A percentile compares a stretch with the other conserved stretches of the same genome.
Evolutionary conservation across 2,113 vertebrate genomes (phyloP).

Genomic region (Conger conger): DNA sequence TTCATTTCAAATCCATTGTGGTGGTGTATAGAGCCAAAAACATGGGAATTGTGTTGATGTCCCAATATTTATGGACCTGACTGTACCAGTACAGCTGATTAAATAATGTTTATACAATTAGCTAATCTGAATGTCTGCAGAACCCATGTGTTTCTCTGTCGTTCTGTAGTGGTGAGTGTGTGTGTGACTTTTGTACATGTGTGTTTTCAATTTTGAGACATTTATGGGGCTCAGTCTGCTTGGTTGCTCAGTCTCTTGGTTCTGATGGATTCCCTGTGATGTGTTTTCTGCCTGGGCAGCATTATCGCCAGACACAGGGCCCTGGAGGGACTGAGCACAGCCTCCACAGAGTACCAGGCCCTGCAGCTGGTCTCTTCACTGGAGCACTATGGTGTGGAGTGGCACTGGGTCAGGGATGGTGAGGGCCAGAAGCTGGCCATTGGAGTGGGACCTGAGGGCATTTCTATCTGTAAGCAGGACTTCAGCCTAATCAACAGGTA

Average conservation of each 20-base stretch:
- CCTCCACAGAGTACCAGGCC: slow-evolving; percentile 88
- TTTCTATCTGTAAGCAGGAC: slow-evolving; percentile 90
- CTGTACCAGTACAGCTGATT: no score
- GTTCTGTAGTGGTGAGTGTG: not conserved
- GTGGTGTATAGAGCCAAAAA: no score
- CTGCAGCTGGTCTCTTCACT: slow-evolving; percentile 86
- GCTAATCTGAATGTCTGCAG: no score
- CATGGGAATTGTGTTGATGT: no score
- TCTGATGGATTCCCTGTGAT: not conserved
- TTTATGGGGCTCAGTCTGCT: not conserved
- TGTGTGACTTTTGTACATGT: not conserved
- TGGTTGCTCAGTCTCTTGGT: not conserved
- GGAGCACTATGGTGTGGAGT: slow-evolving; percentile 95
- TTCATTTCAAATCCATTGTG: no score
- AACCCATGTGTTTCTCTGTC: no score
- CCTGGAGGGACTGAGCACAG: slow-evolving; percentile 81
- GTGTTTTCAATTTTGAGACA: not conserved
- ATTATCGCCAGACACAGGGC: slow-evolving; percentile 87
- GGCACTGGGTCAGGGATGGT: slow-evolving; percentile 89
- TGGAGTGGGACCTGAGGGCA: slow-evolving; percentile 92
- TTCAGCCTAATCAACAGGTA: slow-evolving; percentile 90
- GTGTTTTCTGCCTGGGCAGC: slow-evolving; percentile 58
- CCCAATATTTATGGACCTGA: no score
- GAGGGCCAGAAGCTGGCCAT: slow-evolving; percentile 86
- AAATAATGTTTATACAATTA: no score